Evolutionary conservation across 2,797 vertebrate species (phyloP).

Genomic region (Buphagus erythrorhynchus): DNA sequence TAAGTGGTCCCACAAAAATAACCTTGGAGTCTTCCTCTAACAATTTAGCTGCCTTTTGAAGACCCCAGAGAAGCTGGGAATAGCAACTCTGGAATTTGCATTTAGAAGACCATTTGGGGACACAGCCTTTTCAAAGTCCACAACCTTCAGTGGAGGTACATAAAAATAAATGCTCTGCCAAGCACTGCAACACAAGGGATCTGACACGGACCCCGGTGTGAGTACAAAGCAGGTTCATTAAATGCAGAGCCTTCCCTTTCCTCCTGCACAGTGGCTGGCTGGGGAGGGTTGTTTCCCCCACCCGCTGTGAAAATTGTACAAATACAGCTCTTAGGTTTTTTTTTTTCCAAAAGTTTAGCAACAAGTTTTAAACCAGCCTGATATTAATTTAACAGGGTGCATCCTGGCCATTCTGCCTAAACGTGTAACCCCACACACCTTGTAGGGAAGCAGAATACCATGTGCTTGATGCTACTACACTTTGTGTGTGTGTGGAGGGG

Average conservation of each 20-base stretch:
- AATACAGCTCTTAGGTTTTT: neutral
- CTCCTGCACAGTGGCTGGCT: neutral
- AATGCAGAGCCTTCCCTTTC: neutral
- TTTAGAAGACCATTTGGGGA: constrained; percentile 14
- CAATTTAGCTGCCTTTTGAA: neutral
- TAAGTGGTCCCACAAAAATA: neutral
- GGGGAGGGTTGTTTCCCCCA: neutral
- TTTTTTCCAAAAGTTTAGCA: neutral
- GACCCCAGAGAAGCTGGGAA: neutral
- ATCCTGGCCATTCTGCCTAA: fast-evolving
- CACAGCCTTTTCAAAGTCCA: neutral
- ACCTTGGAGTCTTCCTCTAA: neutral
- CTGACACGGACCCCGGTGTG: neutral
- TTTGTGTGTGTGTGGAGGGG: too few relatives aligned
- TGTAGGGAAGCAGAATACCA: neutral
- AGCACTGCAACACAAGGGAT: neutral
- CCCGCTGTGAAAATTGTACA: neutral
- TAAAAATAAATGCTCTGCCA: neutral
- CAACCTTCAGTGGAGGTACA: neutral
- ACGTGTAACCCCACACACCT: fast-evolving
- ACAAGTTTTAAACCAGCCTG: neutral
- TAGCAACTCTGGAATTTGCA: neutral
- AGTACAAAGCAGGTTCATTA: neutral
- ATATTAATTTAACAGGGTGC: neutral
- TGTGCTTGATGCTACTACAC: neutral